Evolutionary conservation across 2,797 vertebrate genomes (phyloP).

Genomic region (Malacoraja senta): DNA sequence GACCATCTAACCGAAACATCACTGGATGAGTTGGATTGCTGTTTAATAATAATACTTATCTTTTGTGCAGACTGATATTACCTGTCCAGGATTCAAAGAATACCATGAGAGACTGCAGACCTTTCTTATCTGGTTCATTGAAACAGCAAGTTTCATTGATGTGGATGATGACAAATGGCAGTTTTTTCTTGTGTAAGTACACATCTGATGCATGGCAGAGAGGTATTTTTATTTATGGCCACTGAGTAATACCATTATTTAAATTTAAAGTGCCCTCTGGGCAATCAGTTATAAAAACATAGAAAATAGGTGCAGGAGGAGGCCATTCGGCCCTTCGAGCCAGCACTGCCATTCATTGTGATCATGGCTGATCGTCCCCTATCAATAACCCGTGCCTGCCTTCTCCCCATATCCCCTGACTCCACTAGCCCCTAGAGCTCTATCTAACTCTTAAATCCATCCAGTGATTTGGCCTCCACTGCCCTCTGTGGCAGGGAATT

Average conservation of each 20-base stretch:
- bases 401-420: no score
- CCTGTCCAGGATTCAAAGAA: constrained; percentile 34
- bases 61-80: constrained; percentile 37
- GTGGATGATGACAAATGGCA: constrained; percentile 39
- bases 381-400: no score
- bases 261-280: neutral
- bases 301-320: no score
- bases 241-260: neutral
- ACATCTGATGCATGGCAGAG: neutral
- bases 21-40: neutral
- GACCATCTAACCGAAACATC: no score
- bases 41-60: neutral
- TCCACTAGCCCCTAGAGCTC: no score
- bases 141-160: constrained; percentile 39
- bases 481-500: no score
- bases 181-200: constrained; percentile 37
- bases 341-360: no score
- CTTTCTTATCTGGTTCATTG: constrained; percentile 39
- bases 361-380: no score
- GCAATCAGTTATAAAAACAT: neutral
- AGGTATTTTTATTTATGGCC: neutral
- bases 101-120: constrained; percentile 37
- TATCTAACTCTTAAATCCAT: no score
- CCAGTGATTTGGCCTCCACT: no score
- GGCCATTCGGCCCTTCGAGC: no score